Evolutionary conservation across 2,888 invertebrate genomes (phyloP).

Genomic region (Hecatera dysodea): DNA sequence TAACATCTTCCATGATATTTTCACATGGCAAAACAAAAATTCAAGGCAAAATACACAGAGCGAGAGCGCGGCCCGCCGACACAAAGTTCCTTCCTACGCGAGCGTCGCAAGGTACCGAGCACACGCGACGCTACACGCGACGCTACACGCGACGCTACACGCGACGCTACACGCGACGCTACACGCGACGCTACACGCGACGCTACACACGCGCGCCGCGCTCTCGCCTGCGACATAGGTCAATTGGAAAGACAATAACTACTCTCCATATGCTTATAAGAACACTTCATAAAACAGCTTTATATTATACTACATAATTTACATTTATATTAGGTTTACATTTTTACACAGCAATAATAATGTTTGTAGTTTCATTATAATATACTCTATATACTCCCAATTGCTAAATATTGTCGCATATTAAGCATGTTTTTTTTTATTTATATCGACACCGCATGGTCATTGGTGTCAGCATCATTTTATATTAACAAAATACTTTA

Average conservation of each 20-base stretch:
- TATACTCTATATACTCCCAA: constrained; percentile 89
- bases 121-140: constrained; percentile 63
- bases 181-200: constrained; percentile 63
- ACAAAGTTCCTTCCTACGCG: constrained; percentile 52
- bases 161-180: constrained; percentile 64
- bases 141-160: constrained; percentile 62
- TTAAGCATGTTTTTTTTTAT: constrained; percentile 82
- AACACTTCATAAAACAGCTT: constrained; percentile 90
- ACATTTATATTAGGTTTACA: constrained; percentile 89
- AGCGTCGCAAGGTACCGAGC: constrained; percentile 48
- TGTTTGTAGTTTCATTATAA: constrained; percentile 88
- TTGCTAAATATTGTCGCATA: constrained; percentile 91
- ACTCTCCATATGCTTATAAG: constrained; percentile 88
- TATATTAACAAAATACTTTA: constrained; percentile 79
- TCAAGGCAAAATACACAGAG: constrained; percentile 80
- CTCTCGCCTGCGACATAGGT: constrained; percentile 66
- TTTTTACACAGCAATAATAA: constrained; percentile 90
- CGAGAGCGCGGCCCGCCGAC: constrained; percentile 64
- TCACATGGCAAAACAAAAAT: constrained; percentile 85
- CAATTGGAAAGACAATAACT: constrained; percentile 76
- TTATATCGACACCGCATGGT: constrained; percentile 80
- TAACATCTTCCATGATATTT: constrained; percentile 82
- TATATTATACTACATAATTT: constrained; percentile 90
- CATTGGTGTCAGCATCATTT: constrained; percentile 79
- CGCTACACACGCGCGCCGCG: constrained; percentile 62